These are phyloP conservation scores for Sebastes schlegelii DNA, from an alignment of 2,113 vertebrate genomes.

Conservation along the genomic window DNA sequence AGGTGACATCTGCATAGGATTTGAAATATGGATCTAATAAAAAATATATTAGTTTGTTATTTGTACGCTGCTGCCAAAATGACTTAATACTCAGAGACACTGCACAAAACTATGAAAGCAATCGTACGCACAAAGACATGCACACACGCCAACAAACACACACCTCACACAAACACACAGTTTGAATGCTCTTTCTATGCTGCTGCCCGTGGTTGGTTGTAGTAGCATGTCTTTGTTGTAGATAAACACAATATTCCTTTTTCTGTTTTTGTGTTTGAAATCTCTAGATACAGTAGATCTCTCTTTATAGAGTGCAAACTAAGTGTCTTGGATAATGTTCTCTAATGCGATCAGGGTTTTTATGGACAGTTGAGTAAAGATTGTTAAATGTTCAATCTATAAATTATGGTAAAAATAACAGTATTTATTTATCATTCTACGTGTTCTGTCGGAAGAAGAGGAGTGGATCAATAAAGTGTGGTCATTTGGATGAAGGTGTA, in stretches of 20 bases:
- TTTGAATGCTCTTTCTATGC: constrained; percentile 66
- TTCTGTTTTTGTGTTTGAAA: constrained; percentile 72
- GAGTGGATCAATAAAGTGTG: constrained; percentile 76
- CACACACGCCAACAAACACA: constrained; percentile 28
- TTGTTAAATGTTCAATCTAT: constrained; percentile 68
- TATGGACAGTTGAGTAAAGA: constrained; percentile 60
- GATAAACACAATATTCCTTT: constrained; percentile 57
- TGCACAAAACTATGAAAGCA: constrained; percentile 67
- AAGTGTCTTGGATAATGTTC: constrained; percentile 64
- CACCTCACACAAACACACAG: neutral
- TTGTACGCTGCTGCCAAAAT: constrained; percentile 68
- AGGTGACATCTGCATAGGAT: constrained; percentile 64
- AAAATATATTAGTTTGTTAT: constrained; percentile 63
- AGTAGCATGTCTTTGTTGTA: constrained; percentile 77
- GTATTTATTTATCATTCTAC: constrained; percentile 73
- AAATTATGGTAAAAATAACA: constrained; percentile 53
- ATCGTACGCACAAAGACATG: constrained; percentile 32
- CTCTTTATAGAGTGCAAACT: constrained; percentile 61
- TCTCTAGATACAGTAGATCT: constrained; percentile 65
- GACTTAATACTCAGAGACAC: constrained; percentile 53
- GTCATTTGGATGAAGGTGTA: constrained; percentile 55
- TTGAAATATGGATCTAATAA: constrained; percentile 50
- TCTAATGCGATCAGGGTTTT: constrained; percentile 53
- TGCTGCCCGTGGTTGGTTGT: constrained; percentile 76
- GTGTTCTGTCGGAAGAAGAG: constrained; percentile 64